A percentile compares a stretch with the other conserved stretches of the same genome.
Evolutionary conservation across 2,113 vertebrate genomes (phyloP).

Genomic region (Spea bombifrons): DNA sequence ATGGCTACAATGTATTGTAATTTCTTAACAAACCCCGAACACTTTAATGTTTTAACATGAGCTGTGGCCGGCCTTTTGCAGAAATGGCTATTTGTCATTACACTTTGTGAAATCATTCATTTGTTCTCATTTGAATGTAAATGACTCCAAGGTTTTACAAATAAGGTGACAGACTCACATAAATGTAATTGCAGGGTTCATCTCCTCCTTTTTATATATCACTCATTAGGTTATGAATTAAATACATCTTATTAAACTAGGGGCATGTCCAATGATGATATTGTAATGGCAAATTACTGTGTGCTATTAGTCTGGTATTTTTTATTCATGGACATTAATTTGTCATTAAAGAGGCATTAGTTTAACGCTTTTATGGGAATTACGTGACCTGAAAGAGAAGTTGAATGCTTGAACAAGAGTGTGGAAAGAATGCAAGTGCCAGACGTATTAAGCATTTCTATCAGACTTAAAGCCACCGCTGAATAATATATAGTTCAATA

Average conservation of each 20-base stretch:
- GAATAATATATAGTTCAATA: conserved; percentile 31
- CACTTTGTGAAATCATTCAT: conserved; percentile 85
- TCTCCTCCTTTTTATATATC: conserved; percentile 86
- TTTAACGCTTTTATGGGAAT: conserved; percentile 82
- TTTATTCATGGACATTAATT: conserved; percentile 88
- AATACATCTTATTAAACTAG: conserved; percentile 88
- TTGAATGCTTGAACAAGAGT: conserved; percentile 56
- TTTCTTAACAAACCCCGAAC: conserved; percentile 80
- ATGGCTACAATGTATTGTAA: conserved; percentile 78
- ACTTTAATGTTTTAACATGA: conserved; percentile 75
- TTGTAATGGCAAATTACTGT: conserved; percentile 88
- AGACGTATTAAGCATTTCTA: conserved; percentile 50
- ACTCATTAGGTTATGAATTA: conserved; percentile 89
- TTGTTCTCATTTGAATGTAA: conserved; percentile 88
- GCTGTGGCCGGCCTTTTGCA: conserved; percentile 71
- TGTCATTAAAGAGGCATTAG: conserved; percentile 84
- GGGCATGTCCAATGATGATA: conserved; percentile 88
- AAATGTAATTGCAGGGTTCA: conserved; percentile 86
- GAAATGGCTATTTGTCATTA: conserved; percentile 77
- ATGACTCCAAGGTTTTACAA: conserved; percentile 88
- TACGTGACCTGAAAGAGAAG: conserved; percentile 82
- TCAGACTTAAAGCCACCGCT: conserved; percentile 15
- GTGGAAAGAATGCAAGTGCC: conserved; percentile 52
- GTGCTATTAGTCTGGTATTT: conserved; percentile 85
- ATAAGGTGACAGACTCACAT: conserved; percentile 87